A percentile compares a stretch with the other conserved stretches of the same genome.
Conservation (phyloP, 30 jellyfish, hydroid and myxozoan genomes). For the Rhopilema esculentum region DNA sequence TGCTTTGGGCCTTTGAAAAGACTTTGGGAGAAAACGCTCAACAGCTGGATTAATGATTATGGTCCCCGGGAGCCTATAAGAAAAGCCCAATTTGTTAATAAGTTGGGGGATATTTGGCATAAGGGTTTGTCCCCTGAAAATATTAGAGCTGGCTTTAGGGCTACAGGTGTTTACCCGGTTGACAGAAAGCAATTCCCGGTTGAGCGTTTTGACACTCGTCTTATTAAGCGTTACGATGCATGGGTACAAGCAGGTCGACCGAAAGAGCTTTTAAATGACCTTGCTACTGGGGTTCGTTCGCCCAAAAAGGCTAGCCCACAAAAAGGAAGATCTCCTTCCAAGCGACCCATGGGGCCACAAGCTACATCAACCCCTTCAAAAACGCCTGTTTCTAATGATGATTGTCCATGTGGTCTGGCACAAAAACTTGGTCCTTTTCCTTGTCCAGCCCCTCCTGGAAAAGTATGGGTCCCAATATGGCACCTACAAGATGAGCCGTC, state of each 20-base stretch:
- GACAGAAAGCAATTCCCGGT: neutral
- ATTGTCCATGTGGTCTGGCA: neutral
- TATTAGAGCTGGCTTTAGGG: constrained; percentile 25
- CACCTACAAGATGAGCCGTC: neutral
- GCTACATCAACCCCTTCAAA: neutral
- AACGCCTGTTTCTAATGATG: neutral
- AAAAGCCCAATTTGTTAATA: constrained; percentile 22
- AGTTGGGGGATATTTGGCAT: constrained; percentile 42
- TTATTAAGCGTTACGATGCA: neutral
- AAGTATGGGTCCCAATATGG: neutral
- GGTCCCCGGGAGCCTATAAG: too few species aligned
- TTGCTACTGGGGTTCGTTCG: neutral
- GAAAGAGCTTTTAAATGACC: neutral
- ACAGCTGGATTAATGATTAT: too few species aligned
- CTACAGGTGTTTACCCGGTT: constrained; percentile 12
- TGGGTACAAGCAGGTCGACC: neutral
- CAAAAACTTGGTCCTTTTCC: neutral
- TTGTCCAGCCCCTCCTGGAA: neutral
- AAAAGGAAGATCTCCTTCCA: neutral
- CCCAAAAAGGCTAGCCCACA: neutral
- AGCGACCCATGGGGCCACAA: neutral
- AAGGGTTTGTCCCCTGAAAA: constrained; percentile 25
- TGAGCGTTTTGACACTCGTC: neutral
- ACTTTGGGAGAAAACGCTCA: too few species aligned
- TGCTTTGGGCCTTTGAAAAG: too few species aligned